phyloP scores from a whole-genome alignment of 1,140 invertebrate species.

The Macrobrachium rosenbergii region DNA sequence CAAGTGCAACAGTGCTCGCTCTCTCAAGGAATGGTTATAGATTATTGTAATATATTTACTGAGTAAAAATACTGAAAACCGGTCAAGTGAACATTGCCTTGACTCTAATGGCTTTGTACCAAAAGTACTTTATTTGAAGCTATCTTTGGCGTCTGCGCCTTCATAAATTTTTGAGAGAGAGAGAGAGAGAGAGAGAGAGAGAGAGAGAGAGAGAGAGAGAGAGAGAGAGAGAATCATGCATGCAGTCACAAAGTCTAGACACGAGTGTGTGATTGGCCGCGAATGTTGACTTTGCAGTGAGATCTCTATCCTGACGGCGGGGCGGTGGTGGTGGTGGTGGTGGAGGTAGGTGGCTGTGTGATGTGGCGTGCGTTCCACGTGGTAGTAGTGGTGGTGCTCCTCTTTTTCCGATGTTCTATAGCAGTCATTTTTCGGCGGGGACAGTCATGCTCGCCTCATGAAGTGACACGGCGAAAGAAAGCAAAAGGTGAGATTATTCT shows the following conservation, averaged over 20 bases:
- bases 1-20: no score
- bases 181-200: conserved; percentile 5
- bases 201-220: conserved; percentile 14
- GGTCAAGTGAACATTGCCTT: no score
- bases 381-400: conserved; percentile 28
- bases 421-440: not conserved
- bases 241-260: not conserved
- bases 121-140: no score
- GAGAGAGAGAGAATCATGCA: not conserved
- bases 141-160: not conserved
- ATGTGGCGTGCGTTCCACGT: conserved; percentile 55
- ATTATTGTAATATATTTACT: no score
- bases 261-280: not conserved
- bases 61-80: no score
- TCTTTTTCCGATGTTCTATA: not conserved
- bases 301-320: not conserved
- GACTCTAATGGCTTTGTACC: no score
- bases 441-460: no score
- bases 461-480: no score
- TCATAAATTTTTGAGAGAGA: not conserved
- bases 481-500: no score
- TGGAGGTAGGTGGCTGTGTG: not conserved
- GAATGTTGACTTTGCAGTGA: not conserved
- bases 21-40: no score
- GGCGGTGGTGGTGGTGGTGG: conserved; percentile 1